phyloP scores from a whole-genome alignment of 2,888 invertebrate genomes.

The Caradrina clavipalpis region DNA sequence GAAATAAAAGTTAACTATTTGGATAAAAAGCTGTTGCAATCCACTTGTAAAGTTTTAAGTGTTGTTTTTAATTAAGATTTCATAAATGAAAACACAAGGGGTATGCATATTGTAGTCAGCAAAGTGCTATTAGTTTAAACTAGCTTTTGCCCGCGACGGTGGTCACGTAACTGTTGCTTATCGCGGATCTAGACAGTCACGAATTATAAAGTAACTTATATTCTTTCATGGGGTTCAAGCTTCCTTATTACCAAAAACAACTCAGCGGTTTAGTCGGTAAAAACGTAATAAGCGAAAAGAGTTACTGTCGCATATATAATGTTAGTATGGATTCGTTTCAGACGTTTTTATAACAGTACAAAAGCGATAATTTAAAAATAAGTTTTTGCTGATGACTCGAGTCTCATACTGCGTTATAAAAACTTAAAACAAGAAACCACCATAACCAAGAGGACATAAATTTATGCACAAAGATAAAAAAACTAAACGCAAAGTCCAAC shows the following conservation, averaged over 20 bases:
- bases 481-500: constrained; percentile 9
- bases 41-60: background rate
- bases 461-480: background rate
- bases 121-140: background rate
- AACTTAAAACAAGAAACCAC: background rate
- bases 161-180: background rate
- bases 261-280: too few relatives aligned
- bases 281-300: too few relatives aligned
- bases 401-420: too few relatives aligned
- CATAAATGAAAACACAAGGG: background rate
- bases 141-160: background rate
- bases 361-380: too few relatives aligned
- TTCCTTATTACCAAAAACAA: too few relatives aligned
- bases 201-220: too few relatives aligned
- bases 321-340: too few relatives aligned
- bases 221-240: too few relatives aligned
- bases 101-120: background rate
- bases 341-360: too few relatives aligned
- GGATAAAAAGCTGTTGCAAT: constrained; percentile 7
- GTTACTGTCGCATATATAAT: too few relatives aligned
- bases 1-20: constrained; percentile 24
- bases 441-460: background rate
- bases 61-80: background rate
- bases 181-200: too few relatives aligned
- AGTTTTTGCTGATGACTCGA: too few relatives aligned